Base-by-base conservation (phyloP, 2,797 vertebrate species). In the Rhinichthys osculus region DNA sequence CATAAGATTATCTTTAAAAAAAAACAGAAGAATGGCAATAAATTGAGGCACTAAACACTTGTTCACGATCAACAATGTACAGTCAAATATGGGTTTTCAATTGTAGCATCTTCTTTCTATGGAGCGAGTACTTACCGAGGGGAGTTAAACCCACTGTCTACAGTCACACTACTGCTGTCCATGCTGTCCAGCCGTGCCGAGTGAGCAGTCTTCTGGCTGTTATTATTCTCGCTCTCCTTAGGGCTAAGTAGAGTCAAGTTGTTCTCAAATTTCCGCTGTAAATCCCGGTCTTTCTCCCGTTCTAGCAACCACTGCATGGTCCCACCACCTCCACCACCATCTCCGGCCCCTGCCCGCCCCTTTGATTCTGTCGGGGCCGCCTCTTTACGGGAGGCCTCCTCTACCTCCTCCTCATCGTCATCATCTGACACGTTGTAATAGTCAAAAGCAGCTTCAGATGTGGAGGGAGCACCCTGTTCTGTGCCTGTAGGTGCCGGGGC, bases 91-190 rank as follows among this genome's bases (percentile, higher is more conserved):
- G 40, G 19, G 17, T 30, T 66, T 30, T 35, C 47, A 59, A 11
- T 47, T 47, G 11, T 7, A 33, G 13, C 6, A 40, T 40, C 47
- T 44, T 52, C 66, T 8, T 5, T 11, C 16, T 40, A 7, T 27
- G 10, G 4, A 13, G 40, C 47, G 8, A 35, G 27, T 64, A 44
- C 96, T 95, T 97, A 99, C 98, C 99, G 98, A 95, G 99, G 98
- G 86, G 99, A 99, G 96, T 99, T 99, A 95, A 99, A 99, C 92
- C 99, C 98, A 92, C 98, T 99, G 95, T 99, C 98, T 93, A 99
- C 98, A 0, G 98, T 99, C 90, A 99, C 98, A 90, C 98, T 99
- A 96, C 98, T 99, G 96, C 98, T 99, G 95, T 99, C 99, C 97
- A 99, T 99, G 93, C 98, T 99, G 96, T 99, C 98, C 86, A 99